Evolutionary conservation across 2,113 vertebrate genomes (phyloP).

Genomic region (Spea multiplicata): DNA sequence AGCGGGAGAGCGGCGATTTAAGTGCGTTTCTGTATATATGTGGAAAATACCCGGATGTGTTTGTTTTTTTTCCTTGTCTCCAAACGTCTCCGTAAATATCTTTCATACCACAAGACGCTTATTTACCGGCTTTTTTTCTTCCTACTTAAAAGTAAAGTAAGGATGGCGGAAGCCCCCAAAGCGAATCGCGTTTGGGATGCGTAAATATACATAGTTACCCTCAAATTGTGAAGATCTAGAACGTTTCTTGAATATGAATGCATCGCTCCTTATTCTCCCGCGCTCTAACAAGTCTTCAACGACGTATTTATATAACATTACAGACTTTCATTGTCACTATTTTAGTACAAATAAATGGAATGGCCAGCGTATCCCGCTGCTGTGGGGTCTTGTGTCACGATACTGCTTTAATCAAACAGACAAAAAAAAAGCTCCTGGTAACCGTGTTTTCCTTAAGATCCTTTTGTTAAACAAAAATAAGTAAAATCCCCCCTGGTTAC

Average conservation of each 20-base stretch:
- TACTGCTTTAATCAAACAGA: too few species aligned
- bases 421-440: too few species aligned
- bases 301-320: not conserved
- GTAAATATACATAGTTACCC: too few species aligned
- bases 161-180: not conserved
- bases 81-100: conserved; percentile 47
- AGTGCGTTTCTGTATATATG: conserved; percentile 47
- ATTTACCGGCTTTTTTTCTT: conserved; percentile 42
- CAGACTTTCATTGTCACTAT: not conserved
- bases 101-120: conserved; percentile 48
- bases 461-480: too few species aligned
- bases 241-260: not conserved
- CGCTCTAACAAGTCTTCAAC: not conserved
- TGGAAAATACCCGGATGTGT: conserved; percentile 32
- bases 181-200: not conserved
- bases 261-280: not conserved
- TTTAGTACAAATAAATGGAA: not conserved
- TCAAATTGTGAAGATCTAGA: too few species aligned
- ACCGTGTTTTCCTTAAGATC: too few species aligned
- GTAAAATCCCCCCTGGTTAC: too few species aligned
- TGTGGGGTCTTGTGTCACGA: too few species aligned
- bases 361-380: too few species aligned
- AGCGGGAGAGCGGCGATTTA: conserved; percentile 47
- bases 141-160: too few species aligned
- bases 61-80: conserved; percentile 8